phyloP scores from a whole-genome alignment of 2,888 invertebrate species.

The Tipula helvola region DNA sequence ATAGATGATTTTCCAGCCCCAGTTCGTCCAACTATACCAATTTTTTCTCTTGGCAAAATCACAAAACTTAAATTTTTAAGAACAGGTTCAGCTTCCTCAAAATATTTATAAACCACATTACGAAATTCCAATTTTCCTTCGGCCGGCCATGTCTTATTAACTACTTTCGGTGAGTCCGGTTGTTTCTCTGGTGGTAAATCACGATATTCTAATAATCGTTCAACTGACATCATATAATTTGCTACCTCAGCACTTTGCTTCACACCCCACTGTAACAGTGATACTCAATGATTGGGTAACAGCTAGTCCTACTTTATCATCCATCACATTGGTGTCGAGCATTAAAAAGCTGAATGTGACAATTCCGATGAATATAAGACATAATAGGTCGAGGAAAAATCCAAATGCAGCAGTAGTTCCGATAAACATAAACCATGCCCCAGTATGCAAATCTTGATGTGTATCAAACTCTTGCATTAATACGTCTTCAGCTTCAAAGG shows the following conservation, averaged over 20 bases:
- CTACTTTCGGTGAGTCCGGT: constrained; percentile 21
- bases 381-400: constrained; percentile 50
- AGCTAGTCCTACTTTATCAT: constrained; percentile 40
- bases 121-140: constrained; percentile 39
- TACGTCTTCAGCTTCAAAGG: constrained; percentile 49
- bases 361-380: constrained; percentile 46
- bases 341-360: constrained; percentile 51
- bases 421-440: constrained; percentile 53
- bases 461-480: constrained; percentile 48
- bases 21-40: constrained; percentile 50
- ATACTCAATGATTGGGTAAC: constrained; percentile 40
- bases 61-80: constrained; percentile 52
- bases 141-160: constrained; percentile 37
- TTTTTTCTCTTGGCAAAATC: constrained; percentile 42
- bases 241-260: constrained; percentile 58
- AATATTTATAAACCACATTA: constrained; percentile 50
- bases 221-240: constrained; percentile 56
- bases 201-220: constrained; percentile 57
- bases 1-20: constrained; percentile 64
- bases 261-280: constrained; percentile 56
- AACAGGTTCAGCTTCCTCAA: constrained; percentile 69
- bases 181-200: constrained; percentile 32
- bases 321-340: constrained; percentile 19
- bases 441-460: constrained; percentile 49
- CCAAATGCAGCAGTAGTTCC: constrained; percentile 51